phyloP scores from a whole-genome alignment of 2,113 vertebrate genomes.

The Mormoops blainvillei region DNA sequence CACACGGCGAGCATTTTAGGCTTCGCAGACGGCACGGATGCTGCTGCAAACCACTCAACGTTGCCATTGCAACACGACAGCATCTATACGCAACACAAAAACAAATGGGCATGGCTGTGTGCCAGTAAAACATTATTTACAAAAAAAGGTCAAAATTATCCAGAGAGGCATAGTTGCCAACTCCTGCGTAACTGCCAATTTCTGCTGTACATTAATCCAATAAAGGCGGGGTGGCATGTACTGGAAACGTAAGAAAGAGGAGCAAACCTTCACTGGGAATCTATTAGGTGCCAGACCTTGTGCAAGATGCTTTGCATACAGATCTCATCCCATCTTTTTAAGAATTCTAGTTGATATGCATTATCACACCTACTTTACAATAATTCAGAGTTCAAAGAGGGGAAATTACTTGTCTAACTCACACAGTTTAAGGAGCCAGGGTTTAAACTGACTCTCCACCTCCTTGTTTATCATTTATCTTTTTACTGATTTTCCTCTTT shows the following conservation, averaged over 20 bases:
- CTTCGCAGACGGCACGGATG: neutral
- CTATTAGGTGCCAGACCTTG: neutral
- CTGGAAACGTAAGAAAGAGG: neutral
- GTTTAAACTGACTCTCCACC: neutral
- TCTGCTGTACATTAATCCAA: neutral
- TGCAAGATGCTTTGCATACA: neutral
- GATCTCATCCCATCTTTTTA: neutral
- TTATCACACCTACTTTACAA: neutral
- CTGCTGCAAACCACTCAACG: neutral
- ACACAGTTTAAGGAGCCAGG: neutral
- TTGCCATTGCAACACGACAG: neutral
- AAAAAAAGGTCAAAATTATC: neutral
- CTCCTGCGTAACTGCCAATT: neutral
- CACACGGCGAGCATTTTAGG: neutral
- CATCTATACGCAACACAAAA: neutral
- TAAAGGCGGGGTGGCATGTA: neutral
- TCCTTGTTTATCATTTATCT: neutral
- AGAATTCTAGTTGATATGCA: neutral
- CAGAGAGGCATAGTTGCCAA: neutral
- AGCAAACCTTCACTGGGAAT: neutral
- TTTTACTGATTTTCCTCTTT: neutral
- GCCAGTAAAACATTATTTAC: neutral
- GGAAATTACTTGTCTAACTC: neutral
- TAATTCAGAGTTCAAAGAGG: neutral
- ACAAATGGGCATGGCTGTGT: neutral